These are phyloP conservation scores for Macheiramphus alcinus DNA, from an alignment of 2,113 vertebrate species.

Conservation along the genomic window DNA sequence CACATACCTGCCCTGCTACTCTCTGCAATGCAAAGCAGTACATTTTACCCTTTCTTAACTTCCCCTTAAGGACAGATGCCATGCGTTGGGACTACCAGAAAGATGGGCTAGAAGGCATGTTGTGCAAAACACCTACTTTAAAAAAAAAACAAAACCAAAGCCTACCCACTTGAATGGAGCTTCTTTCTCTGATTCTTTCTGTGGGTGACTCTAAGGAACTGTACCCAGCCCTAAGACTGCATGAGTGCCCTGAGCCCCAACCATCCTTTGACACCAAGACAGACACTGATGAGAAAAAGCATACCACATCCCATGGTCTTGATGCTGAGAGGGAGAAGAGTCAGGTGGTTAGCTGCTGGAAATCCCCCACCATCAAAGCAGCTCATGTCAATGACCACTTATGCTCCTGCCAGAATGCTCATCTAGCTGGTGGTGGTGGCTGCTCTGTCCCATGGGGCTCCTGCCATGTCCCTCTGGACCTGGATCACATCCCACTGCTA, in stretches of 20 bases:
- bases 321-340: neutral
- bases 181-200: neutral
- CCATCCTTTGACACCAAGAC: neutral
- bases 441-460: neutral
- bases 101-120: neutral
- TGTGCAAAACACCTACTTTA: neutral
- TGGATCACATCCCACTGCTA: too few relatives aligned
- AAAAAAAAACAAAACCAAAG: neutral
- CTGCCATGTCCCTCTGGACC: neutral
- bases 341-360: neutral
- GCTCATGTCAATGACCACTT: neutral
- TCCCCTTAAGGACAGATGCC: neutral
- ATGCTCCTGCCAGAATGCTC: neutral
- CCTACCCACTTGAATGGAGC: neutral
- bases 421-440: neutral
- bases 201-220: neutral
- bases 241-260: neutral
- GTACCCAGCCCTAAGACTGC: neutral
- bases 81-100: neutral
- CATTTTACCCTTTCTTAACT: neutral
- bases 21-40: neutral
- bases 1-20: rapidly evolving
- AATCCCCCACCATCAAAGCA: neutral
- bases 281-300: neutral
- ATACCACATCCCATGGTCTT: too few relatives aligned